Evolutionary conservation across 2,113 vertebrate species (phyloP), one percentile per base, ranked within the genome.

Genomic region (Tringa solitaria): DNA sequence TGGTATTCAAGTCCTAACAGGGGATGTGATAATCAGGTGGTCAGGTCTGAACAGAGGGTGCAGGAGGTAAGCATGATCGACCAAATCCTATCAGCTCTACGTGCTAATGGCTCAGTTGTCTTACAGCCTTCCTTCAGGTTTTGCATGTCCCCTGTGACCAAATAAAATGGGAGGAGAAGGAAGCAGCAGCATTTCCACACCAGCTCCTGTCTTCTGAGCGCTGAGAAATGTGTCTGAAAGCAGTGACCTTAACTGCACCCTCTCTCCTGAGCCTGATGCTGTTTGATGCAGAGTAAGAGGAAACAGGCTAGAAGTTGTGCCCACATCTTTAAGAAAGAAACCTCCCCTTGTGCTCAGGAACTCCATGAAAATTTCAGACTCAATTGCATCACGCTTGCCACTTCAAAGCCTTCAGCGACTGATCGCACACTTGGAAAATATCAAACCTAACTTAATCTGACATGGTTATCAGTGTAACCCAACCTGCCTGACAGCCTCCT

Each of bases 381-480:
- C 39, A 20, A 72, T 81, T 90, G 79, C 41, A 88, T 93, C 60
- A 78, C 0, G 8, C 48, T 96, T 93, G 88, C 75, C 68, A 75
- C 77, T 93, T 94, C 72, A 90, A 93, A 90, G 83, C 85, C 92
- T 90, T 95, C 79, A 95, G 79, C 1, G 0, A 74, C 72, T 78
- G 64, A 93, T 81, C 12, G 4, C 51, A 90, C 30, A 53, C 76
- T 93, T 90, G 64, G 85, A 95, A 96, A 88, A 83, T 72, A 95
- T 41, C 88, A 96, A 84, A 86, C 11, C 14, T 91, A 83, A 93
- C 65, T 84, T 64, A 85, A 82, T 28, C 59, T 73, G 78, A 73
- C 94, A n/a, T 0, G 3, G 24, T 65, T 82, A 91, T 87, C 61
- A 33, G 37, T 80, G 39, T 43, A 94, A 85, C 67, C 94, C 90